Evolutionary conservation across 2,113 vertebrate species (phyloP), one percentile per base, ranked within the genome.

Genomic region (Equus quagga): DNA sequence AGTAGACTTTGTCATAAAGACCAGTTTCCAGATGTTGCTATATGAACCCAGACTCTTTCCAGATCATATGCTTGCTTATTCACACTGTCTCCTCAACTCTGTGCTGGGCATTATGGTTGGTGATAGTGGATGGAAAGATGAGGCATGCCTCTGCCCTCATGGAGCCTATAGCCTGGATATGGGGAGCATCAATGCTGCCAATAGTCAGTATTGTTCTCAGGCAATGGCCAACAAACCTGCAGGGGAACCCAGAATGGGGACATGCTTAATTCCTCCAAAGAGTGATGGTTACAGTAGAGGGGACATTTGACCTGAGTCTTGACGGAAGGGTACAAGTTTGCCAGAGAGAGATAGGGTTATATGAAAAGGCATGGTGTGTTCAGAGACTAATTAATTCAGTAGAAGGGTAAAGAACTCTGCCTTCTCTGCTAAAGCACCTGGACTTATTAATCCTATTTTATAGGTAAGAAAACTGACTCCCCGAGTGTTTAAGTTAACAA

Each of bases 171-270:
- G 58, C 14, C 51, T 72, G 24, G 33, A 73, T 24, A 62, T 1
- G 1, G 3, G 6, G 9, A 70, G 19, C 17, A 3, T 14, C 0
- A 0, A 1, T n/a, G 62, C 26, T 75, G 70, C 65, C 18, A 28
- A 31, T 0, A 26, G 17, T 24, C 65, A 49, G 36, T 6, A 8
- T 58, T 65, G 9, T 41, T 44, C 69, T 3, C 64, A 23, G 51
- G n/a, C 4, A 18, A 21, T 4, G 9, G 36, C 31, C 28, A 81
- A 80, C n/a, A 94, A 46, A 24, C 3, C 46, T 14, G 5, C 19
- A 51, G 31, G 17, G 49, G 41, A 78, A 54, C 4, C 5, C 9
- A 23, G 23, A 75, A 31, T 3, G 1, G 3, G 4, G 12, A 96
- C 8, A 44, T 5, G 46, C 33, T 78, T n/a, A 88, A 67, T 56